These are phyloP conservation scores for Pangasius mekongensis DNA, from an alignment of 2,797 vertebrate genomes.

Conservation along the genomic window DNA sequence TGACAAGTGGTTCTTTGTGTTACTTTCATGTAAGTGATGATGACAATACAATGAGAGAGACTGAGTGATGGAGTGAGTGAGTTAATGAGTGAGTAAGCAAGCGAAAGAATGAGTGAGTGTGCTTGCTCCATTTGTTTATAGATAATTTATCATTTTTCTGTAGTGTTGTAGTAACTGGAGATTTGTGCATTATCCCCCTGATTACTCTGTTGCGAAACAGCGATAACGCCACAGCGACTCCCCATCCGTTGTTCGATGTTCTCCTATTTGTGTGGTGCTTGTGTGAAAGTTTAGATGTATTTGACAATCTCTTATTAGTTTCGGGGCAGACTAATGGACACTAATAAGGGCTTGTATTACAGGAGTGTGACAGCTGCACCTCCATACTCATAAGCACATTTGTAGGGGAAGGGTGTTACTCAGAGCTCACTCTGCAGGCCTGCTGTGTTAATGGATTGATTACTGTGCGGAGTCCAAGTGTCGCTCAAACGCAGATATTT, in stretches of 20 bases:
- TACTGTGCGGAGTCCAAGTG: constrained; percentile 63
- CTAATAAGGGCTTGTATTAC: constrained; percentile 90
- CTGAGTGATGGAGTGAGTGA: constrained; percentile 12
- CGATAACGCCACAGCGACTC: constrained; percentile 11
- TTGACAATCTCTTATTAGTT: constrained; percentile 91
- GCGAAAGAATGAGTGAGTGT: constrained; percentile 8
- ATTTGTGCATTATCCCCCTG: neutral
- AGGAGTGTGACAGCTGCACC: constrained; percentile 86
- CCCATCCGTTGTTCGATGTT: constrained; percentile 52
- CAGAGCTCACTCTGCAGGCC: constrained; percentile 69
- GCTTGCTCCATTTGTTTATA: constrained; percentile 1
- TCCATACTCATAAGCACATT: constrained; percentile 65
- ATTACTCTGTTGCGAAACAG: constrained; percentile 29
- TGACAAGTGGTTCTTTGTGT: constrained; percentile 44
- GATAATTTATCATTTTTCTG: constrained; percentile 13
- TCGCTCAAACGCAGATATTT: constrained; percentile 55
- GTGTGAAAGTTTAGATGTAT: constrained; percentile 82
- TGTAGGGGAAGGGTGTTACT: constrained; percentile 67
- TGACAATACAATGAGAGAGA: constrained; percentile 34
- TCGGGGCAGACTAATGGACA: constrained; percentile 83
- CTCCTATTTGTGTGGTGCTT: constrained; percentile 70
- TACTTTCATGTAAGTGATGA: constrained; percentile 39
- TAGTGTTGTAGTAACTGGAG: constrained; percentile 18
- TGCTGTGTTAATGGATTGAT: constrained; percentile 80
- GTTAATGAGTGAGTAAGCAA: constrained; percentile 31